phyloP scores from a whole-genome alignment of 2,797 vertebrate species.

The Tiaroga cobitis region DNA sequence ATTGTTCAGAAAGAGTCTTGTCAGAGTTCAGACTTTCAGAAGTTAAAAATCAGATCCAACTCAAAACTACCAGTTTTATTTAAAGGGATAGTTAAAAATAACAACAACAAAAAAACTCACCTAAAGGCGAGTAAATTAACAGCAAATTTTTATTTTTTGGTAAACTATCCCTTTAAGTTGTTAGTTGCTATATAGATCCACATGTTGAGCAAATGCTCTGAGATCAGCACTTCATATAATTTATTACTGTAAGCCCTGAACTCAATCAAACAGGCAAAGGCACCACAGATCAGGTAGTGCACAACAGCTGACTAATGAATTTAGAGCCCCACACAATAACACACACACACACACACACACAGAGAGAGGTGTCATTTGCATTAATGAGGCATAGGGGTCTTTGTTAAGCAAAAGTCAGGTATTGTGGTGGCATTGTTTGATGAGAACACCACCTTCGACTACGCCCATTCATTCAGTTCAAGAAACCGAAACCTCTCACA shows the following conservation, averaged over 20 bases:
- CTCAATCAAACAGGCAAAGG: constrained; percentile 25
- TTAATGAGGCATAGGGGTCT: constrained; percentile 17
- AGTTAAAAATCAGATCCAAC: neutral
- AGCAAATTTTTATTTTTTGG: neutral
- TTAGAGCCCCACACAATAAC: constrained; percentile 16
- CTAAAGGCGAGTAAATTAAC: too few species aligned
- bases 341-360: constrained; percentile 1
- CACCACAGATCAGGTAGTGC: neutral
- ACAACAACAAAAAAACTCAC: too few species aligned
- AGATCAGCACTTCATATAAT: constrained; percentile 19
- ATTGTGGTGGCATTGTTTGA: neutral
- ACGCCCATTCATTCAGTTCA: neutral
- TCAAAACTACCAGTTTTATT: constrained; percentile 2
- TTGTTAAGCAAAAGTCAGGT: neutral
- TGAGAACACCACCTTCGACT: neutral
- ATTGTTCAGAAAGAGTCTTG: constrained; percentile 5
- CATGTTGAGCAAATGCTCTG: neutral
- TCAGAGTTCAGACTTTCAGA: neutral
- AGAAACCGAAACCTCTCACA: constrained; percentile 6
- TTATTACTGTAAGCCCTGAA: neutral
- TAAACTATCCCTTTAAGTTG: neutral
- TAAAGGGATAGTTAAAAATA: too few species aligned
- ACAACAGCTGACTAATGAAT: constrained; percentile 40
- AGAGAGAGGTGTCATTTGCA: neutral
- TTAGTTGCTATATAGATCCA: neutral